These are phyloP conservation scores for Arge pagana DNA, from an alignment of 2,888 invertebrate species.

Conservation along the genomic window DNA sequence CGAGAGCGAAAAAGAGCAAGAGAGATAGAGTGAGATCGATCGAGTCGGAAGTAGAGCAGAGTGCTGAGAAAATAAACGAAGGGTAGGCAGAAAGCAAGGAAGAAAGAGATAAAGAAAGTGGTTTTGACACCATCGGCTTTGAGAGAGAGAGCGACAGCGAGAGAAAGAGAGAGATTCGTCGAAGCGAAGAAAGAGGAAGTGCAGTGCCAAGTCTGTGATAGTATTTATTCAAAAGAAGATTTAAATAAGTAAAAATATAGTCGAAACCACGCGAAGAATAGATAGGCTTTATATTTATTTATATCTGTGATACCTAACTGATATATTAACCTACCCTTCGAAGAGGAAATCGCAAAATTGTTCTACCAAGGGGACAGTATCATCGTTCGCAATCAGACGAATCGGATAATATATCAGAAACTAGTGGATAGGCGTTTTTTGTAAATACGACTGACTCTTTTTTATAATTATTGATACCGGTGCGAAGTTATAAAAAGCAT, in stretches of 20 bases:
- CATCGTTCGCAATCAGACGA: constrained; percentile 1
- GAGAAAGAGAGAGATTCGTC: constrained; percentile 21
- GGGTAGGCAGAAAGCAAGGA: too few species aligned
- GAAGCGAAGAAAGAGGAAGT: constrained; percentile 29
- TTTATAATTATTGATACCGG: constrained; percentile 53
- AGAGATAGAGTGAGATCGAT: constrained; percentile 6
- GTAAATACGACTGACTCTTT: constrained; percentile 59
- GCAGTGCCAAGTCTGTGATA: constrained; percentile 56
- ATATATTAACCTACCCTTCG: constrained; percentile 37
- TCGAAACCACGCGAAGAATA: constrained; percentile 30
- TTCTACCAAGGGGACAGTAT: not conserved
- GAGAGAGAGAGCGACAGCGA: constrained; percentile 4
- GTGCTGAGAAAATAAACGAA: constrained; percentile 16
- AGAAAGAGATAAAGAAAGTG: constrained; percentile 17
- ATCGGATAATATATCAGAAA: constrained; percentile 39
- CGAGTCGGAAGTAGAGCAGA: not conserved
- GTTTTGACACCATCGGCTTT: constrained; percentile 15
- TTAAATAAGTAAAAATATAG: constrained; percentile 7
- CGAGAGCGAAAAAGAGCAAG: not conserved
- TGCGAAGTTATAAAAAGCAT: constrained; percentile 32
- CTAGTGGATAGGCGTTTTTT: constrained; percentile 52
- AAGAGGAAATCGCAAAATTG: not conserved
- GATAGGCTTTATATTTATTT: constrained; percentile 58
- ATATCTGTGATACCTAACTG: constrained; percentile 56
- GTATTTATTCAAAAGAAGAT: constrained; percentile 49